Percentiles rank a stretch among this genome's conserved stretches.
Conservation (phyloP, 2,888 invertebrate genomes). For the Cheilosia impressa region DNA sequence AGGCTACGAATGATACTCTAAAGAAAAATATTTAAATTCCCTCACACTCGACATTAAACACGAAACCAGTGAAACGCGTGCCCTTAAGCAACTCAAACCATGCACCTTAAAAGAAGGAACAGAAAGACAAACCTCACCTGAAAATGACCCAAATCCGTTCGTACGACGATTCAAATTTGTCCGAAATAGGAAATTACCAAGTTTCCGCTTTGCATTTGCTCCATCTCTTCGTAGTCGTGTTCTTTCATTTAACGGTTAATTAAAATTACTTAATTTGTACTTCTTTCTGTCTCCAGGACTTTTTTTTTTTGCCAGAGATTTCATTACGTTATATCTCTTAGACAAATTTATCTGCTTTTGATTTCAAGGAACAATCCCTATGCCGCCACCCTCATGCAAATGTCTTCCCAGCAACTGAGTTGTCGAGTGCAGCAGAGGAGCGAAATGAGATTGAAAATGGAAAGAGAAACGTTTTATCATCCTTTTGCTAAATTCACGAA, state of each 20-base stretch:
- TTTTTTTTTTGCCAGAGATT: conserved; percentile 15
- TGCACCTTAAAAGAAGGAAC: not conserved
- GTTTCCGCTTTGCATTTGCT: conserved; percentile 53
- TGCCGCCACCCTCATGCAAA: not conserved
- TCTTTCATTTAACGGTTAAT: conserved; percentile 68
- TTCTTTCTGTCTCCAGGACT: conserved; percentile 20
- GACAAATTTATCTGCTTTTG: conserved; percentile 43
- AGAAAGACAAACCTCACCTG: not conserved
- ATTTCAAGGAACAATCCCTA: conserved; percentile 23
- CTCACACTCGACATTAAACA: too few species aligned
- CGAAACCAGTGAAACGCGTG: too few species aligned
- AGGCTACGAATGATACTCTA: too few species aligned
- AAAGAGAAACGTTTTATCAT: conserved; percentile 45
- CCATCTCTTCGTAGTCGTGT: conserved; percentile 38
- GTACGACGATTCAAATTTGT: conserved; percentile 47
- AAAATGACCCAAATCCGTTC: conserved; percentile 60
- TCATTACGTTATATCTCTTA: conserved; percentile 32
- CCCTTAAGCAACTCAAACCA: not conserved
- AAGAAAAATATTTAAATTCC: too few species aligned
- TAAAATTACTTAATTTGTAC: conserved; percentile 66
- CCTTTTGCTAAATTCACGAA: conserved; percentile 57
- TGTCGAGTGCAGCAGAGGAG: conserved; percentile 38
- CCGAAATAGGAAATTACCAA: conserved; percentile 63
- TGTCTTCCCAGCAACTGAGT: conserved; percentile 38
- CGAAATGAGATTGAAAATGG: conserved; percentile 20